These are phyloP conservation scores for Neosilurus hyrtlii DNA, from an alignment of 2,797 vertebrate species.

Conservation along the genomic window DNA sequence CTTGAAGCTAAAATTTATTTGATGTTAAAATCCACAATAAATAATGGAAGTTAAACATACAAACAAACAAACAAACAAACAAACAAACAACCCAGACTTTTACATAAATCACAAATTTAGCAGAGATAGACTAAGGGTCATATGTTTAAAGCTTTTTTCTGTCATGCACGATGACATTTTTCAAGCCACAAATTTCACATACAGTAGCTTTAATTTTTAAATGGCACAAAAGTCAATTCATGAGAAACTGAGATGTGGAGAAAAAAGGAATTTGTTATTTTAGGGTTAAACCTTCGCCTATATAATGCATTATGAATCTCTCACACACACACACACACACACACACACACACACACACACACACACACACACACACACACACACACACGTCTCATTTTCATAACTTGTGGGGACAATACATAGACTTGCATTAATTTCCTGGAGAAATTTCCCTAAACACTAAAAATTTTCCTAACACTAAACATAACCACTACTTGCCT, in stretches of 20 bases:
- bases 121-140: neutral
- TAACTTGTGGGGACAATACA: no score
- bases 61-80: no score
- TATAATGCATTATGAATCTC: neutral
- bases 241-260: neutral
- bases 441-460: no score
- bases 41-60: neutral
- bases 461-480: no score
- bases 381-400: no score
- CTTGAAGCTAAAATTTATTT: neutral
- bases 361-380: no score
- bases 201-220: neutral
- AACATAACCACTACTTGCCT: no score
- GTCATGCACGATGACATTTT: neutral
- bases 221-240: neutral
- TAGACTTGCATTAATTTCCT: no score
- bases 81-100: neutral
- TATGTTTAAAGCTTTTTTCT: neutral
- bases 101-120: neutral
- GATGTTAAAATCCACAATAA: neutral
- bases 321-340: neutral
- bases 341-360: conserved; percentile 16
- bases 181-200: neutral
- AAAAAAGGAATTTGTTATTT: neutral
- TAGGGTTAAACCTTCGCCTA: neutral